Base-by-base conservation (phyloP, 1,140 invertebrate species). In the Archivesica marissinica region DNA sequence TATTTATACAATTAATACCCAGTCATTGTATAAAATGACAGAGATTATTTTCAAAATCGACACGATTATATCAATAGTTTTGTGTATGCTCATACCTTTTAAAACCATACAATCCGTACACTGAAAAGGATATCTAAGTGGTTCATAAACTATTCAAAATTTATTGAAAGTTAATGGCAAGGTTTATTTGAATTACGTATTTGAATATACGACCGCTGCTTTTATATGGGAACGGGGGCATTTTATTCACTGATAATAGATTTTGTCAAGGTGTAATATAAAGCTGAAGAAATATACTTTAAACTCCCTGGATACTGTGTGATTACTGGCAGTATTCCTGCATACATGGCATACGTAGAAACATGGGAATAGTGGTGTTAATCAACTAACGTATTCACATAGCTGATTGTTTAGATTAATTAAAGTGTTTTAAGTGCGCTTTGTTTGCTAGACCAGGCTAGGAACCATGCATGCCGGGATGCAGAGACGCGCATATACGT, bases 151-250 rank as follows among this genome's bases (percentile, higher is more conserved):
- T 41, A 25, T 68, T 68, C 64, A 47, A 52, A 80, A 80, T 70
- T 68, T 54, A 80, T 70, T 80, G 78, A 66, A 68, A 80, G 78
- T 80, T 50, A 80, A 80, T 80, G 78, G 78, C 54, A 23, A 47
- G 70, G 44, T 59, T 68, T 68, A 20, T 39, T 70, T 80, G 38
- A 52, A 52, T 50, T 66, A 50, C 35, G 30, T 52, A 50, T 64
- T 68, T 68, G 38, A 80, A 66, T 52, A 59, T 28, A 68, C 23
- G 28, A 20, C 47, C 17, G 35, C 70, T 64, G 78, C 78, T 35
- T 68, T 68, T 50, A 78, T 44, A 61, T 77, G 15, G 52, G 30
- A 61, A 44, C 20, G 47, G 75, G 35, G 23, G 75, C 56, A 28
- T 64, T 78, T 78, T 78, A 78, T 61, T 78, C n/a, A 39, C 75